Base-by-base conservation (phyloP, 1,140 invertebrate genomes). In the Triops longicaudatus region DNA sequence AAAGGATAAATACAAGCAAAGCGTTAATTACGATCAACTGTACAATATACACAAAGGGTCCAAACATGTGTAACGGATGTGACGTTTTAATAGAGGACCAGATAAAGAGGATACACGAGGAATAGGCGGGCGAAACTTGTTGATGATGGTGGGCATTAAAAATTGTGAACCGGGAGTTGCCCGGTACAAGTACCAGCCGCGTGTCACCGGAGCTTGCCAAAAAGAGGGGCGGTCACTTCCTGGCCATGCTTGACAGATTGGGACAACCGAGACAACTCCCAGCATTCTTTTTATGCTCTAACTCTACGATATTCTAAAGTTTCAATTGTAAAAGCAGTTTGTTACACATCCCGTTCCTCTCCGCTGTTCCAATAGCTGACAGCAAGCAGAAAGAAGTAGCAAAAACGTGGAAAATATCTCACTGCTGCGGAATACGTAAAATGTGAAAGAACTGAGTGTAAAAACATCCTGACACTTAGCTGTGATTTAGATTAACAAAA, bases 191-290 rank as follows among this genome's bases (percentile, higher is more conserved):
- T 37, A 37, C 31, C 31, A 37, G 31, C 31, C 31, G 31, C 31
- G n/a, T 37, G 31, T 37, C 50, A 63, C 50, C n/a, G 50, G 50
- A 63, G 50, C 50, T 22, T 22, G 50, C 50, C 50, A 63, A 63
- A 37, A 63, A 63, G 50, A 63, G 50, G 50, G 50, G 50, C 50
- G 50, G 50, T 63, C 50, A 63, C 50, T 63, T 63, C 50, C 50
- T 9, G 50, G 50, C 50, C 50, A 63, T 63, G 50, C 50, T 63
- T 63, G 50, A 63, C 50, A 63, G 50, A 63, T 63, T 63, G 50
- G 50, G 50, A 63, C 50, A 63, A 63, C 31, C 50, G 50, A 63
- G 50, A 63, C 50, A 63, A 63, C 50, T 63, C 50, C 50, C 50
- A 63, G 50, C 50, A 63, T 63, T 63, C 50, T 63, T 63, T 22